Evolutionary conservation across 2,113 vertebrate species (phyloP), one percentile per base, ranked within the genome.

Genomic region (Naja naja): DNA sequence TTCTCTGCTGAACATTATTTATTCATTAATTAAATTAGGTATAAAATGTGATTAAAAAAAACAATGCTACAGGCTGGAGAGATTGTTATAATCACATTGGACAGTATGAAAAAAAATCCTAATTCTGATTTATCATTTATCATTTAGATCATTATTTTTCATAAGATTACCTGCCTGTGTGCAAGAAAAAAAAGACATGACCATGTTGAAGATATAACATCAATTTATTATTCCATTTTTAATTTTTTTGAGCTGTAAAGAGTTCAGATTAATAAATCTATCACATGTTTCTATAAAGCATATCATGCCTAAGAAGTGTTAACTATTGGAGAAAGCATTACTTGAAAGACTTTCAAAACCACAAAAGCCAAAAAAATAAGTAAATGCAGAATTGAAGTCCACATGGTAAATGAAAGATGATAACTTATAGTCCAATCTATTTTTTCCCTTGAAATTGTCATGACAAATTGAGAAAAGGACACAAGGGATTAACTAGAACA

Each of bases 1-100:
- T 89, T 89, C 10, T 60, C n/a, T 89, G n/a, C 1, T 3, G 91
- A 85, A 91, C 43, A 45, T 23, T 85, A 89, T 49, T 81, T 91
- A 39, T 91, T 89, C 90, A 91, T 94, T 91, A 93, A 87, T 49
- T 49, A 86, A 91, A 87, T 7, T 47, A 95, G 25, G 3, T 94
- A 93, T 86, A 92, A 95, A 0, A 0, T 92, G 94, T 89, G 54
- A 94, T 58, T 2, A 91, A 93, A 92, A 4, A n/a, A 89, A 95
- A 95, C 45, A 88, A 1, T 86, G 12, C 25, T 39, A 18, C 10
- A 93, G 49, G 89, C 25, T 87, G 43, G 11, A 52, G 12, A 56
- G 39, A 22, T 81, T 93, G 56, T 23, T 94, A 93, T 0, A 54
- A 54, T 54, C 53, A 54, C 53, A 54, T 54, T 18, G 53, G 18